Conservation (phyloP, 2,888 invertebrate species). For the Parasteatoda lunata region DNA sequence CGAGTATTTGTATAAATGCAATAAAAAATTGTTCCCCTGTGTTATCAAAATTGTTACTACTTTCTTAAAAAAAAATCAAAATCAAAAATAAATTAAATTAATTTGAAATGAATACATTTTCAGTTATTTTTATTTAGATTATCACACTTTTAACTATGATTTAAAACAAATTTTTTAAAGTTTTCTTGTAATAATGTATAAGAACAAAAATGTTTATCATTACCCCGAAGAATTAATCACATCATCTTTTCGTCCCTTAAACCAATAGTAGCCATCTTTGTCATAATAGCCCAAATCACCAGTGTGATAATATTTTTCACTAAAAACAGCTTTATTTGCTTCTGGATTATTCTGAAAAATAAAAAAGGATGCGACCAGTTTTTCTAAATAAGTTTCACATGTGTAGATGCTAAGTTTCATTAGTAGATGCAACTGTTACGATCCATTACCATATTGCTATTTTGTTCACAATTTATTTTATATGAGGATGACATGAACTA, state of each 20-base stretch:
- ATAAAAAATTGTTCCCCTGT: too few species aligned
- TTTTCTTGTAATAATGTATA: too few species aligned
- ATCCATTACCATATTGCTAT: background rate
- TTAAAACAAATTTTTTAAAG: too few species aligned
- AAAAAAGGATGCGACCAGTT: background rate
- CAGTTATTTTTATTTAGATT: too few species aligned
- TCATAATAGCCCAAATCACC: constrained; percentile 76
- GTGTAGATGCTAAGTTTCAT: background rate
- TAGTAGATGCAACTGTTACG: background rate
- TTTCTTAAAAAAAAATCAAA: too few species aligned
- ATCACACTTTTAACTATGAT: too few species aligned
- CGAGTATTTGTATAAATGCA: too few species aligned
- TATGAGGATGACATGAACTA: background rate
- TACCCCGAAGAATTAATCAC: constrained; percentile 76
- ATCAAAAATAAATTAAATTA: too few species aligned
- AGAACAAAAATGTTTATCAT: background rate
- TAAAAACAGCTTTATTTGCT: constrained; percentile 71
- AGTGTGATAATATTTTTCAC: constrained; percentile 75
- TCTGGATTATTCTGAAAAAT: constrained; percentile 67
- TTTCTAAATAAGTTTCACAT: too few species aligned
- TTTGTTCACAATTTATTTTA: background rate
- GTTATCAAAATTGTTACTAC: too few species aligned
- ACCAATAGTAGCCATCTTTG: constrained; percentile 75
- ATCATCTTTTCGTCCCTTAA: constrained; percentile 76
- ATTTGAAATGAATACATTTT: too few species aligned